A percentile compares a stretch with the other conserved stretches of the same genome.
These are phyloP conservation scores for Hirtodrosophila confusa DNA, from an alignment of 2,888 invertebrate genomes.

Conservation along the genomic window DNA sequence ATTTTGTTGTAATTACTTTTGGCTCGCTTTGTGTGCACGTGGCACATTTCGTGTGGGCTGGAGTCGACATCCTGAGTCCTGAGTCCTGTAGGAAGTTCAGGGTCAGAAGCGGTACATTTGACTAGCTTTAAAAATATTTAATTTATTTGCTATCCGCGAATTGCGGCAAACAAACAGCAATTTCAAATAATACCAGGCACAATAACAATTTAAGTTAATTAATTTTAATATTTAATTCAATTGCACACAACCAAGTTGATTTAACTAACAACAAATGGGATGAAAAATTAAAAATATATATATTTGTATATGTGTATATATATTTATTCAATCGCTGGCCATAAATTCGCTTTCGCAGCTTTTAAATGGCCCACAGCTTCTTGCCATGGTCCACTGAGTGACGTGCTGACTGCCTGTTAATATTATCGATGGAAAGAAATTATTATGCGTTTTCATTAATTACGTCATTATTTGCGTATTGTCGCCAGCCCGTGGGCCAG, in stretches of 20 bases:
- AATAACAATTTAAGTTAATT: constrained; percentile 44
- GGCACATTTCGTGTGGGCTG: constrained; percentile 38
- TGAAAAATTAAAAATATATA: constrained; percentile 4
- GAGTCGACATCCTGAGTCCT: neutral
- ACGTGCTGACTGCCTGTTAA: constrained; percentile 60
- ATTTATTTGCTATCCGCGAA: constrained; percentile 8
- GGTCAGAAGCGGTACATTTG: constrained; percentile 53
- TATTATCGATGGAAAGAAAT: constrained; percentile 51
- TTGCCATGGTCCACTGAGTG: constrained; percentile 22
- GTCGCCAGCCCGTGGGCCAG: constrained; percentile 38
- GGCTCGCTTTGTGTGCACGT: constrained; percentile 63
- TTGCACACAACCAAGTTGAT: constrained; percentile 36
- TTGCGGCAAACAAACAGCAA: constrained; percentile 15
- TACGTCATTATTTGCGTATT: constrained; percentile 73
- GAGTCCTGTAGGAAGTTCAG: constrained; percentile 43
- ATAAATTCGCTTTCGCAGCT: constrained; percentile 29
- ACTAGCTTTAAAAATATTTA: constrained; percentile 21
- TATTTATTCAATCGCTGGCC: constrained; percentile 19
- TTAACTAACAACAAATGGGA: constrained; percentile 42
- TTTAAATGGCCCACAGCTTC: constrained; percentile 18
- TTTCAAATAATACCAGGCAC: constrained; percentile 27
- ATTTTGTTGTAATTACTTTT: constrained; percentile 74
- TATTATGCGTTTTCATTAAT: constrained; percentile 65
- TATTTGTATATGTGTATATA: neutral
- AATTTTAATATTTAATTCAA: constrained; percentile 52